Conservation (phyloP, 2,113 vertebrate species). For the Dromaius novaehollandiae region DNA sequence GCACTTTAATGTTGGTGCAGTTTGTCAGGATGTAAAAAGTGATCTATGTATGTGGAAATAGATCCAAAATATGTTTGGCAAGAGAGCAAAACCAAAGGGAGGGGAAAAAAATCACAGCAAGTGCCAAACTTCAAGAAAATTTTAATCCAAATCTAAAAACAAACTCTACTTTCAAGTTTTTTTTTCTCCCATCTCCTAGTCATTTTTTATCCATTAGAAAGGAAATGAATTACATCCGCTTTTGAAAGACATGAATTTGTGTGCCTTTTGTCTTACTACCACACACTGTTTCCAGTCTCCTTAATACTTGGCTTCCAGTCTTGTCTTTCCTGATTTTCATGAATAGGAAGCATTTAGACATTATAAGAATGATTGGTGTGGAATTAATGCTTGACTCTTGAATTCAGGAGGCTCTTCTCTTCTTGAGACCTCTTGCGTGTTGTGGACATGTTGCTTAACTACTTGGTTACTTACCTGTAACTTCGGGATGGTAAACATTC, state of each 20-base stretch:
- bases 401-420: background rate
- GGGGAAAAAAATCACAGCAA: slow-evolving; percentile 64
- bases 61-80: slow-evolving; percentile 75
- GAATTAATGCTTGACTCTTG: background rate
- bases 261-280: slow-evolving; percentile 36
- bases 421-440: background rate
- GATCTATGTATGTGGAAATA: slow-evolving; percentile 73
- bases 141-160: slow-evolving; percentile 57
- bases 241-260: slow-evolving; percentile 9
- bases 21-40: slow-evolving; percentile 74
- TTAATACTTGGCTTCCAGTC: background rate
- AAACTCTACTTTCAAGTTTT: slow-evolving; percentile 40
- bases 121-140: slow-evolving; percentile 71
- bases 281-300: slow-evolving; percentile 4
- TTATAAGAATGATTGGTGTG: background rate
- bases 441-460: background rate
- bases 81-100: slow-evolving; percentile 71
- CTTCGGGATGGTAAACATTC: background rate
- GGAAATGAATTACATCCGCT: slow-evolving; percentile 43
- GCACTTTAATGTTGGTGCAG: slow-evolving; percentile 72
- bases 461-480: background rate
- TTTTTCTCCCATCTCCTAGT: background rate
- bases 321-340: background rate
- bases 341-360: background rate
- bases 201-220: slow-evolving; percentile 55